Conservation (phyloP, 2,797 vertebrate species). For the Fringilla coelebs region DNA sequence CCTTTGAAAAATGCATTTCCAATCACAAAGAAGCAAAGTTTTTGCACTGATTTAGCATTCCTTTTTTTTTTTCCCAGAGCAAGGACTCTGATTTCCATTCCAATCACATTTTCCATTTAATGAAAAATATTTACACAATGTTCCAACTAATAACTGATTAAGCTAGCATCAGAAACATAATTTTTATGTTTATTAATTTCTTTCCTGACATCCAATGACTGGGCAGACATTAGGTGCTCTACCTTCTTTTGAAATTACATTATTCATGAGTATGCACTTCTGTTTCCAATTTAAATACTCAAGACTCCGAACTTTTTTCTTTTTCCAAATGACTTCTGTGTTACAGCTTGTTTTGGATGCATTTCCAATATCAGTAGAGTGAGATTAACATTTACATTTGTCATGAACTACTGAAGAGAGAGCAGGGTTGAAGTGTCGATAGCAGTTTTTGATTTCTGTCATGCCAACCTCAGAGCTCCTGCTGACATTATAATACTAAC, state of each 20-base stretch:
- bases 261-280: neutral
- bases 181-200: neutral
- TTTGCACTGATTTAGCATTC: neutral
- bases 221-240: neutral
- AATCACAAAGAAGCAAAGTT: neutral
- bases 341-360: neutral
- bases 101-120: neutral
- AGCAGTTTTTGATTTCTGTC: constrained; percentile 32
- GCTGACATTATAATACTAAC: constrained; percentile 49
- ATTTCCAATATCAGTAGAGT: constrained; percentile 24
- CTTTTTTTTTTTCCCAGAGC: neutral
- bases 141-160: neutral
- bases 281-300: neutral
- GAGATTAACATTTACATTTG: constrained; percentile 49
- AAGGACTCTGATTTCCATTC: neutral
- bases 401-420: constrained; percentile 26
- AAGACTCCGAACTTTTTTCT: neutral
- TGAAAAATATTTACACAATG: neutral
- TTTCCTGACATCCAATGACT: neutral
- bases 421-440: constrained; percentile 9
- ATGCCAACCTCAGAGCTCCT: constrained; percentile 17
- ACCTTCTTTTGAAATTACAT: neutral
- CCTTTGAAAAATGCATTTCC: neutral
- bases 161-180: neutral
- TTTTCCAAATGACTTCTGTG: constrained; percentile 1